These are phyloP conservation scores for Takifugu flavidus DNA, from an alignment of 2,113 vertebrate species.

Conservation along the genomic window DNA sequence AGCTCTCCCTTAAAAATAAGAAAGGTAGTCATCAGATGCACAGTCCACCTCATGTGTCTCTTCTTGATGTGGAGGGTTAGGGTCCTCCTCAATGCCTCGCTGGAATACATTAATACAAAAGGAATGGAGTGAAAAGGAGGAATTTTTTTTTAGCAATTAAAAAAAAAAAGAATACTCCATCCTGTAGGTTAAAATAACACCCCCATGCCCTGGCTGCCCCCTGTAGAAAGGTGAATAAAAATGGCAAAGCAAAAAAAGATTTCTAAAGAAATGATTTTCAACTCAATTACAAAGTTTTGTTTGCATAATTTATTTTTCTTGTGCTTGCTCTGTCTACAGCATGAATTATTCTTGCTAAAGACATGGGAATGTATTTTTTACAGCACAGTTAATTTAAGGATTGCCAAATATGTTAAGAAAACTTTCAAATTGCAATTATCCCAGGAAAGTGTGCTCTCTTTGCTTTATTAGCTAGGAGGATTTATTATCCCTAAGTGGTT, in stretches of 20 bases:
- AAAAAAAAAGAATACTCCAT: neutral
- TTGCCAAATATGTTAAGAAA: too few relatives aligned
- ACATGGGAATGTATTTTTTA: constrained; percentile 2
- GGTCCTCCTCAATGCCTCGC: too few relatives aligned
- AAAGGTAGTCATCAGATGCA: too few relatives aligned
- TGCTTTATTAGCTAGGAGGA: constrained; percentile 36
- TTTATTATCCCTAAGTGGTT: constrained; percentile 4
- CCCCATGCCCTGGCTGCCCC: constrained; percentile 51
- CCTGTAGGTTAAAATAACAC: constrained; percentile 34
- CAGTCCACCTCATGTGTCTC: too few relatives aligned
- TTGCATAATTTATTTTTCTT: constrained; percentile 27
- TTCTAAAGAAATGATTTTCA: constrained; percentile 80
- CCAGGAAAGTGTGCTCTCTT: too few relatives aligned
- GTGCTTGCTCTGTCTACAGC: neutral
- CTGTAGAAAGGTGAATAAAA: constrained; percentile 67
- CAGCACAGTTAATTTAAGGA: neutral
- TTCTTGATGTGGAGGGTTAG: too few relatives aligned
- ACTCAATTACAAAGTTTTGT: constrained; percentile 61
- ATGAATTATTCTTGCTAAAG: neutral
- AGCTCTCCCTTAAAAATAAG: too few relatives aligned
- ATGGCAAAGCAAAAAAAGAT: constrained; percentile 71
- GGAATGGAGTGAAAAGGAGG: constrained; percentile 45
- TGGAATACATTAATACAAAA: too few relatives aligned
- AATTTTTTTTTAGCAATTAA: neutral
- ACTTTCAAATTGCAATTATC: too few relatives aligned